A percentile compares a stretch with the other conserved stretches of the same genome.
These are phyloP conservation scores for Drosophila lini DNA, from an alignment of 1,140 invertebrate genomes.

Conservation along the genomic window DNA sequence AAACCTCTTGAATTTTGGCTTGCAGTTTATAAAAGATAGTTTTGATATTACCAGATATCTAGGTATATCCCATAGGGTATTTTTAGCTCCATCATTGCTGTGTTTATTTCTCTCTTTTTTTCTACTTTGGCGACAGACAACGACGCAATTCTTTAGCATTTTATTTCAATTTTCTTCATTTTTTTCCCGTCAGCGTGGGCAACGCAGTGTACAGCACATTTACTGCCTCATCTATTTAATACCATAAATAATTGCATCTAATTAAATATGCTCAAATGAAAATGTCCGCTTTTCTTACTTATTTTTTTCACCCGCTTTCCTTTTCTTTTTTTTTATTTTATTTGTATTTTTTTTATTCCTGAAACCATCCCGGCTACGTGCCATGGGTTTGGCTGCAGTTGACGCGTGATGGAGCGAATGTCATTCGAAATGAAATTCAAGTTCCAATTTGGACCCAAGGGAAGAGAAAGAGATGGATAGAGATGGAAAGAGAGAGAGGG, in stretches of 20 bases:
- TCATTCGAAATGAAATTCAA: slow-evolving; percentile 84
- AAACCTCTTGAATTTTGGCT: too few relatives aligned
- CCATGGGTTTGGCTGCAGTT: slow-evolving; percentile 76
- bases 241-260: slow-evolving; percentile 85
- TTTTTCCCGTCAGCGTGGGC: slow-evolving; percentile 44
- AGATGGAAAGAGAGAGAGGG: slow-evolving; percentile 10
- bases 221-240: slow-evolving; percentile 84
- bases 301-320: slow-evolving; percentile 21
- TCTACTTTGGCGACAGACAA: slow-evolving; percentile 57
- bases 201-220: slow-evolving; percentile 75
- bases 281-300: slow-evolving; percentile 80
- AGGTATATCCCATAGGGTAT: slow-evolving; percentile 1
- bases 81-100: neutral
- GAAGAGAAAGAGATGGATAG: neutral
- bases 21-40: neutral
- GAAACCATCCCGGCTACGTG: slow-evolving; percentile 59
- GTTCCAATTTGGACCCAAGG: slow-evolving; percentile 75
- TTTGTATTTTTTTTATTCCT: slow-evolving; percentile 28
- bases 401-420: slow-evolving; percentile 84
- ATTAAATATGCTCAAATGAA: slow-evolving; percentile 85
- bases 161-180: slow-evolving; percentile 83
- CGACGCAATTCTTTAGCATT: slow-evolving; percentile 83
- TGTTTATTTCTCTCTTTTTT: slow-evolving; percentile 17
- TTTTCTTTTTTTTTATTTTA: slow-evolving; percentile 12
- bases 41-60: too few relatives aligned